Evolutionary conservation across 2,797 vertebrate genomes (phyloP).

Genomic region (Anguilla pacifica): DNA sequence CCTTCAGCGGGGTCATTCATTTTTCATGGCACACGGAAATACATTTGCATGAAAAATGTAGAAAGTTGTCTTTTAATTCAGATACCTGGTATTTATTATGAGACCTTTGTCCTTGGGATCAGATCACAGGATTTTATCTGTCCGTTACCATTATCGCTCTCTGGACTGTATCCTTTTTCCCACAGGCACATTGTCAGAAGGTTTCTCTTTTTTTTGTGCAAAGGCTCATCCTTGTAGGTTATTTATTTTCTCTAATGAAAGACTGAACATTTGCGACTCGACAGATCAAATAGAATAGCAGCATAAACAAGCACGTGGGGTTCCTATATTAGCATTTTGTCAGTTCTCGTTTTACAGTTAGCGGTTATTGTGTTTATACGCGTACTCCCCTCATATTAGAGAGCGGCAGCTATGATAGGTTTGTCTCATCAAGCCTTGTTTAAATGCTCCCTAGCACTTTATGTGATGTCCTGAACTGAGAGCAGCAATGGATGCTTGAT

Average conservation of each 20-base stretch:
- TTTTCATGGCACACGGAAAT: slow-evolving; percentile 78
- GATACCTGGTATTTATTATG: slow-evolving; percentile 79
- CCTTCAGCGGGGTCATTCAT: slow-evolving; percentile 65
- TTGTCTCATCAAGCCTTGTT: not conserved
- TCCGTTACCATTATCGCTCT: slow-evolving; percentile 64
- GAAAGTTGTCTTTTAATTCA: slow-evolving; percentile 77
- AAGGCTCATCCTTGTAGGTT: not conserved
- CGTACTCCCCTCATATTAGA: not conserved
- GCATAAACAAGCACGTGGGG: not conserved
- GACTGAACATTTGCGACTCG: not conserved
- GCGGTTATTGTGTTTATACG: not conserved
- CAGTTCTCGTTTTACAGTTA: not conserved
- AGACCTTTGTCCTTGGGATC: slow-evolving; percentile 76
- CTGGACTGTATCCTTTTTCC: not conserved
- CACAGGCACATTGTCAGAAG: not conserved
- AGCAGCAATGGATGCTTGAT: not conserved
- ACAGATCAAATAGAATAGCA: not conserved
- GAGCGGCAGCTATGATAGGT: not conserved
- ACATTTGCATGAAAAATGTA: slow-evolving; percentile 82
- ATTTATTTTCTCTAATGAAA: not conserved
- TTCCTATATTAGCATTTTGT: not conserved
- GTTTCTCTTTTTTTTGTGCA: not conserved
- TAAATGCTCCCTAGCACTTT: not conserved
- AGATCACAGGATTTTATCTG: slow-evolving; percentile 68
- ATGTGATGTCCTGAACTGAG: not conserved